A percentile compares a stretch with the other conserved stretches of the same genome.
These are phyloP conservation scores for Pediacus dermestoides DNA, from an alignment of 2,888 invertebrate species.

Conservation along the genomic window DNA sequence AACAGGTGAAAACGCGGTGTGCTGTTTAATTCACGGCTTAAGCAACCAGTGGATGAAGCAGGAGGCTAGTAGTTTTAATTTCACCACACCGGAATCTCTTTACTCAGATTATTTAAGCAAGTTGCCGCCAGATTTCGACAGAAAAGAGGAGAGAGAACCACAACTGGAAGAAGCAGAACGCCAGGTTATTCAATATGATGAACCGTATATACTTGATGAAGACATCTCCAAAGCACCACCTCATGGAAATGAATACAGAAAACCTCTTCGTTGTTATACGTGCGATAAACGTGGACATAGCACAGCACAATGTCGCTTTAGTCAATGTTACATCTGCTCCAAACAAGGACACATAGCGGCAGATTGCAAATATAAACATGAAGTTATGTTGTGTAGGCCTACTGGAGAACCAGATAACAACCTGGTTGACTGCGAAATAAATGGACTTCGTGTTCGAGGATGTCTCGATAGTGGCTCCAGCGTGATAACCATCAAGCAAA, in stretches of 20 bases:
- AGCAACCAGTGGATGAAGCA: constrained; percentile 10
- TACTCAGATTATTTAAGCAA: neutral
- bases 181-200: neutral
- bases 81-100: neutral
- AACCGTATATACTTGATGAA: neutral
- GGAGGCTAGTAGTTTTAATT: neutral
- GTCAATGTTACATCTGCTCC: neutral
- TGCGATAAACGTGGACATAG: neutral
- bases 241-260: neutral
- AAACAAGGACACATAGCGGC: neutral
- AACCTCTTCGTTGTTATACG: neutral
- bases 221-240: neutral
- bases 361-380: neutral
- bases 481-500: too few relatives aligned
- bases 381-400: neutral
- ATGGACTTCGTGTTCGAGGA: too few relatives aligned
- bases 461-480: too few relatives aligned
- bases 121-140: neutral
- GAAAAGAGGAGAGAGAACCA: neutral
- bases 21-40: constrained; percentile 36
- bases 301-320: constrained; percentile 1
- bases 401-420: too few relatives aligned
- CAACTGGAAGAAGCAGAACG: neutral
- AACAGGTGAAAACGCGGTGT: constrained; percentile 36
- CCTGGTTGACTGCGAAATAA: too few relatives aligned